Conservation (phyloP, 2,113 vertebrate species). For the Promerops cafer region DNA sequence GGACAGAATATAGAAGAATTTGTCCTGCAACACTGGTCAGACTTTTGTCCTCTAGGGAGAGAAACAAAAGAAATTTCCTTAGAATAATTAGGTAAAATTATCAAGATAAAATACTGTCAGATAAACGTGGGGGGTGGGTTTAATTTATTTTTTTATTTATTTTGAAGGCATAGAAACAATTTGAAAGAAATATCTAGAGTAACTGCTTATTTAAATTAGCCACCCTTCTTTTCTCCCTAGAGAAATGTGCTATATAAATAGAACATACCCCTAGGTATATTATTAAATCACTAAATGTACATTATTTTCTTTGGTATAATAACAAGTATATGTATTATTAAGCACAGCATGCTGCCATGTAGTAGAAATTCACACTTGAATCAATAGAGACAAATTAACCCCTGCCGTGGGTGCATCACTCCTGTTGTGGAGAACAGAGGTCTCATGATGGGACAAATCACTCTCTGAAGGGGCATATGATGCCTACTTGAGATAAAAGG, state of each 20-base stretch:
- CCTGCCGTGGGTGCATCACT: background rate
- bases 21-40: background rate
- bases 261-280: background rate
- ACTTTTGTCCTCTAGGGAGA: background rate
- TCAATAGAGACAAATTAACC: background rate
- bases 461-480: accelerated
- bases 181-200: background rate
- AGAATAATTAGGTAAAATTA: background rate
- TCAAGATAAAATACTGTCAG: background rate
- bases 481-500: background rate
- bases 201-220: background rate
- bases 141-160: background rate
- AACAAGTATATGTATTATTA: background rate
- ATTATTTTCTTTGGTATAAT: background rate
- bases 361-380: background rate
- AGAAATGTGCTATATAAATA: background rate
- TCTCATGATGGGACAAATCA: background rate
- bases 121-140: accelerated
- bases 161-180: background rate
- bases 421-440: background rate
- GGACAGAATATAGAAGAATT: background rate
- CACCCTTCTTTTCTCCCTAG: background rate
- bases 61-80: background rate
- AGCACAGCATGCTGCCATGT: background rate
- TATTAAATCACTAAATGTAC: background rate